Percentiles rank a stretch among this genome's conserved stretches.
Conservation (phyloP, 2,888 invertebrate genomes). For the Petrophora chlorosata region DNA sequence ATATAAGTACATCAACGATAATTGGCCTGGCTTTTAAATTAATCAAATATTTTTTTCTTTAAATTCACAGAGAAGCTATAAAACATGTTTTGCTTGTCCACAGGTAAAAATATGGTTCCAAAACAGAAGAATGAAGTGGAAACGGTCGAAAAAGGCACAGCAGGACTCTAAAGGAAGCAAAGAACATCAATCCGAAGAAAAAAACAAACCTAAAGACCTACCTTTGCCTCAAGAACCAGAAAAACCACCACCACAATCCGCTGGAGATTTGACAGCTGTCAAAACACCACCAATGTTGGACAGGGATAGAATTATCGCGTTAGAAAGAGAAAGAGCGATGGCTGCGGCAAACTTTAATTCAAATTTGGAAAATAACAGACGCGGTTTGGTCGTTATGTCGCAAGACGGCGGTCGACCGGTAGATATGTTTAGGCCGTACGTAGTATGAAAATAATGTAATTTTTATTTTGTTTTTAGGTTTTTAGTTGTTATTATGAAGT, state of each 20-base stretch:
- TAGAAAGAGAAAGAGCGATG: constrained; percentile 76
- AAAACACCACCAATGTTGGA: constrained; percentile 73
- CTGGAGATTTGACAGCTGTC: constrained; percentile 77
- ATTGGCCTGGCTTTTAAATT: too few species aligned
- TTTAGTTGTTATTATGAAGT: constrained; percentile 30
- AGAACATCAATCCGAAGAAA: constrained; percentile 68
- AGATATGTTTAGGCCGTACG: constrained; percentile 82
- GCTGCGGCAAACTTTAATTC: constrained; percentile 80
- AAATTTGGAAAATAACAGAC: constrained; percentile 77
- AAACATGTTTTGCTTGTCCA: constrained; percentile 26
- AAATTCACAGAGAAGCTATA: not conserved
- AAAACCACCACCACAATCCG: constrained; percentile 63
- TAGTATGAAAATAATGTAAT: constrained; percentile 73
- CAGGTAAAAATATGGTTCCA: constrained; percentile 99
- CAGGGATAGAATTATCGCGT: constrained; percentile 77
- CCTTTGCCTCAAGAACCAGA: constrained; percentile 32
- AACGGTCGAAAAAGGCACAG: constrained; percentile 97
- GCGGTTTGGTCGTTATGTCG: constrained; percentile 71
- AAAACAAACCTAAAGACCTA: constrained; percentile 61
- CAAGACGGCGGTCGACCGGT: constrained; percentile 75
- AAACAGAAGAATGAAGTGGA: constrained; percentile 99
- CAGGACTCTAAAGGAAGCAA: constrained; percentile 91
- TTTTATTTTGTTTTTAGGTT: constrained; percentile 55
- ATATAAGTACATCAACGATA: too few species aligned
- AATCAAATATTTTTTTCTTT: not conserved